Evolutionary conservation across 2,888 invertebrate species (phyloP).

Genomic region (Argyra leucocephala): DNA sequence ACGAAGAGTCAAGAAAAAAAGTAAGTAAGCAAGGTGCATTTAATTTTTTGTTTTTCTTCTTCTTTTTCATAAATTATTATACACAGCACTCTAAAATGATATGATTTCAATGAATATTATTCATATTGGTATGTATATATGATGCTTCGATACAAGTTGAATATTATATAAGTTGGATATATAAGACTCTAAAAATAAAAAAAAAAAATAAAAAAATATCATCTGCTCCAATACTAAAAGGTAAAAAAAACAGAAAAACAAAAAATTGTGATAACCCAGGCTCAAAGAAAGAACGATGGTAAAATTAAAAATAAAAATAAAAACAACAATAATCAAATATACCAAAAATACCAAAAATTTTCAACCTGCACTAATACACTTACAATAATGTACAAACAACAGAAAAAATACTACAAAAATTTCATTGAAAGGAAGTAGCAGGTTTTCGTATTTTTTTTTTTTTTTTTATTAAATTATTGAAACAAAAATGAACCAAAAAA

Average conservation of each 20-base stretch:
- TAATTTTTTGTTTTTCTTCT: not conserved
- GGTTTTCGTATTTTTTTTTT: constrained; percentile 16
- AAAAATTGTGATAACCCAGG: not conserved
- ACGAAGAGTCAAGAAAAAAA: too few species aligned
- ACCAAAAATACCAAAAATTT: too few species aligned
- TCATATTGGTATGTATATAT: too few species aligned
- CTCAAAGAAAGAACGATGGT: too few species aligned
- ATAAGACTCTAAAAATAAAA: too few species aligned
- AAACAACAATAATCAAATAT: not conserved
- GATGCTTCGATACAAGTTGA: not conserved
- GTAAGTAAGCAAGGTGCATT: constrained; percentile 2
- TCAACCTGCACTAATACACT: constrained; percentile 3
- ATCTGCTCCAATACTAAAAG: constrained; percentile 1
- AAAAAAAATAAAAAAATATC: not conserved
- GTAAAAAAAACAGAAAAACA: not conserved
- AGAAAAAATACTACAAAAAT: not conserved
- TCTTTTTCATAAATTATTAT: not conserved
- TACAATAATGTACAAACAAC: not conserved
- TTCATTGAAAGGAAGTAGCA: constrained; percentile 15
- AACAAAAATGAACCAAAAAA: too few species aligned
- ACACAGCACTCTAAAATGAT: not conserved
- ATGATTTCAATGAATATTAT: too few species aligned
- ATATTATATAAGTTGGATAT: not conserved
- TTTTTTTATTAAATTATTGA: constrained; percentile 7
- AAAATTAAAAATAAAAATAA: not conserved